Percentiles rank a stretch among this genome's conserved stretches.
Conservation (phyloP, 2,888 invertebrate species). For the Crocallis elinguaria region DNA sequence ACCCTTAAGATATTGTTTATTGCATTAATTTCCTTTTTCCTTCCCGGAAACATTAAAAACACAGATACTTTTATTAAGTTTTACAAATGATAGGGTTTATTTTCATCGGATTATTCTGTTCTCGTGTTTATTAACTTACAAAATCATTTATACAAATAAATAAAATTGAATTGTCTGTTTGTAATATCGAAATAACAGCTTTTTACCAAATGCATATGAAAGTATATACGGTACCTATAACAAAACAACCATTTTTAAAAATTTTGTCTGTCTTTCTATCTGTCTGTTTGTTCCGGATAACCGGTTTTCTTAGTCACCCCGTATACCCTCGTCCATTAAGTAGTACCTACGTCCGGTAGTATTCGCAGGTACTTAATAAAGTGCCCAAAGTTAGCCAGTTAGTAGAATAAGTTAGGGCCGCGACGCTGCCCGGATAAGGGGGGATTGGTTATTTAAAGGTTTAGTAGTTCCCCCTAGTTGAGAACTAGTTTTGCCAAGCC, state of each 20-base stretch:
- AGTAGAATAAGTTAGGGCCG: slow-evolving; percentile 2
- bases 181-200: too few relatives aligned
- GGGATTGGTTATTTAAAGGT: slow-evolving; percentile 1
- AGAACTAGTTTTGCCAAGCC: background rate
- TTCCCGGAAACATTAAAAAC: background rate
- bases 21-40: slow-evolving; percentile 11
- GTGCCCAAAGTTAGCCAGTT: slow-evolving; percentile 20
- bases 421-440: background rate
- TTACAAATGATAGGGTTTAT: too few relatives aligned
- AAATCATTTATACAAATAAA: too few relatives aligned
- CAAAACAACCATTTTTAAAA: too few relatives aligned
- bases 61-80: background rate
- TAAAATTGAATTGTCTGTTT: too few relatives aligned
- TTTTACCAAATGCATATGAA: too few relatives aligned
- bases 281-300: too few relatives aligned
- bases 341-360: background rate
- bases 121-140: too few relatives aligned
- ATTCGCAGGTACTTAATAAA: slow-evolving; percentile 7
- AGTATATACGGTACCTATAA: too few relatives aligned
- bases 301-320: too few relatives aligned
- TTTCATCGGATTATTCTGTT: too few relatives aligned
- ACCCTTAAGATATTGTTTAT: slow-evolving; percentile 13
- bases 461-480: background rate
- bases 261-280: too few relatives aligned
- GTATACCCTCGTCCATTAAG: background rate